phyloP scores from a whole-genome alignment of 1,140 invertebrate genomes.

The Plutomurus gul region DNA sequence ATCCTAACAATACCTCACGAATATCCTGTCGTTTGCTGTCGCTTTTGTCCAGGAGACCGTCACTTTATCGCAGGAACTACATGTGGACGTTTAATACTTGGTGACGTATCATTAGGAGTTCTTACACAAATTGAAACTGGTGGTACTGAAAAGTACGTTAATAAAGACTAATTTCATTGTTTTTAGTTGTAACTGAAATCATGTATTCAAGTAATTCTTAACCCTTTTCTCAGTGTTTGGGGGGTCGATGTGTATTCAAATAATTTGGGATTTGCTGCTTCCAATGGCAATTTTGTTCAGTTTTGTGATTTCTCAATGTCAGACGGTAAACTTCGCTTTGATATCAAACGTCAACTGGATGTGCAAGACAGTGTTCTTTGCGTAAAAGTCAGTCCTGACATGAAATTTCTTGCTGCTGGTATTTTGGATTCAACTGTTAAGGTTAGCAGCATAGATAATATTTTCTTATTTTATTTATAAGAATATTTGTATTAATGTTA shows the following conservation, averaged over 20 bases:
- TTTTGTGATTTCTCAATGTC: constrained; percentile 49
- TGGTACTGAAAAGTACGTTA: constrained; percentile 53
- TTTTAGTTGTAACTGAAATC: not conserved
- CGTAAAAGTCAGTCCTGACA: constrained; percentile 81
- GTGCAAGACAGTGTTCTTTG: constrained; percentile 84
- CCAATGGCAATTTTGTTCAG: constrained; percentile 41
- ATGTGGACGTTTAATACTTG: constrained; percentile 81
- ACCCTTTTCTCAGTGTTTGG: constrained; percentile 52
- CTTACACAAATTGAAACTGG: constrained; percentile 60
- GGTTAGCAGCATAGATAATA: constrained; percentile 60
- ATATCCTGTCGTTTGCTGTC: constrained; percentile 68
- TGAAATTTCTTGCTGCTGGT: constrained; percentile 84
- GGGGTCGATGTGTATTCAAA: constrained; percentile 44
- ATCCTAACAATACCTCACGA: constrained; percentile 74
- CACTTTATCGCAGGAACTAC: constrained; percentile 88
- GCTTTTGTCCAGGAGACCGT: constrained; percentile 85
- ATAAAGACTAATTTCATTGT: not conserved
- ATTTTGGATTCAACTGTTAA: constrained; percentile 92
- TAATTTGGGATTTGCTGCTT: constrained; percentile 47
- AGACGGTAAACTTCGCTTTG: constrained; percentile 55
- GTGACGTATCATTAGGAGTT: constrained; percentile 80
- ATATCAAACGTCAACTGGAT: constrained; percentile 63
- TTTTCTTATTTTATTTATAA: constrained; percentile 61
- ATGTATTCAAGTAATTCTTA: not conserved
- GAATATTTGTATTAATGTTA: not conserved